Evolutionary conservation across 2,113 vertebrate genomes (phyloP).

Genomic region (Ascaphus truei): DNA sequence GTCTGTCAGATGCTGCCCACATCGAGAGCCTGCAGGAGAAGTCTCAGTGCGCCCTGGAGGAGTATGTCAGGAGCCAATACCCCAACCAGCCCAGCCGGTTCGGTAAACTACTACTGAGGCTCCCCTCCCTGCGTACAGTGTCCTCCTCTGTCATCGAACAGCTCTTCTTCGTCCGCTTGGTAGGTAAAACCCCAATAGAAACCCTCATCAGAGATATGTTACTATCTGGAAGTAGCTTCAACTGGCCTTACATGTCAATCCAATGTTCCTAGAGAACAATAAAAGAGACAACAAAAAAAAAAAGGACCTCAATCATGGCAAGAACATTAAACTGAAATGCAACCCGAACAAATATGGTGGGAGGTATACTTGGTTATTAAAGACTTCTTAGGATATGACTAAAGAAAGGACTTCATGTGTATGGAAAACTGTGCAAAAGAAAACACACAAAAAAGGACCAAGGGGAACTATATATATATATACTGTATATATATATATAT

Average conservation of each 20-base stretch:
- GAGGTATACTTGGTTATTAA: not conserved
- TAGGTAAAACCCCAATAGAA: conserved; percentile 99
- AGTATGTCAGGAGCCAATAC: conserved; percentile 96
- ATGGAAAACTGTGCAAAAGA: conserved; percentile 44
- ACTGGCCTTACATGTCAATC: conserved; percentile 99
- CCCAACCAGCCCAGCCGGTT: conserved; percentile 98
- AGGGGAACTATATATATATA: conserved; percentile 67
- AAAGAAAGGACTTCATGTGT: conserved; percentile 47
- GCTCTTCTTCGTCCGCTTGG: conserved; percentile 99
- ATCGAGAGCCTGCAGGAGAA: conserved; percentile 98
- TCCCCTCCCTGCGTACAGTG: conserved; percentile 92
- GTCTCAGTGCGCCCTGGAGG: conserved; percentile 94
- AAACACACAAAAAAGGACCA: conserved; percentile 53
- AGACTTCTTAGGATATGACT: conserved; percentile 53
- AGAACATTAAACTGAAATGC: conserved; percentile 37
- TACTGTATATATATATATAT: too few relatives aligned
- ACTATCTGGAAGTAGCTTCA: conserved; percentile 99
- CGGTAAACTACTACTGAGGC: conserved; percentile 92
- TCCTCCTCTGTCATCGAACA: conserved; percentile 97
- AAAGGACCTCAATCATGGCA: conserved; percentile 52
- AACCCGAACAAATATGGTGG: conserved; percentile 1
- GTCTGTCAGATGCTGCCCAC: conserved; percentile 95
- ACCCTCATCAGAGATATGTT: conserved; percentile 99
- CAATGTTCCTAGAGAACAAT: conserved; percentile 88
- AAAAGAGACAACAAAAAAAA: conserved; percentile 52